Percentiles rank a stretch among this genome's conserved stretches.
These are phyloP conservation scores for Augochlorella aurata DNA, from an alignment of 2,888 invertebrate species.

Conservation along the genomic window DNA sequence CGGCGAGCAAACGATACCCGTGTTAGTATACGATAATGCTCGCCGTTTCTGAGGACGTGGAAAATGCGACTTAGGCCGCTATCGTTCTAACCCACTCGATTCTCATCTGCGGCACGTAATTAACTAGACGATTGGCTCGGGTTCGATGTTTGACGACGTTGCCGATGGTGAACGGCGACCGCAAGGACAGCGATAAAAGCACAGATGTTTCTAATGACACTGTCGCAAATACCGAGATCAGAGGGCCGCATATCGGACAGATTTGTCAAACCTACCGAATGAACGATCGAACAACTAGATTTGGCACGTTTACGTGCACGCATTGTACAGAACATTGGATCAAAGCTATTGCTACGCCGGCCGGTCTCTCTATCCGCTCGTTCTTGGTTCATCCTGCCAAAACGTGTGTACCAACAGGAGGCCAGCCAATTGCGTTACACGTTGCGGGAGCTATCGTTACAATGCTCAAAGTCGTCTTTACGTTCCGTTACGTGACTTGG, in stretches of 20 bases:
- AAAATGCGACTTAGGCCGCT: too few species aligned
- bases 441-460: conserved; percentile 61
- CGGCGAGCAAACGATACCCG: too few species aligned
- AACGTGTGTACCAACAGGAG: conserved; percentile 60
- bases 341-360: conserved; percentile 59
- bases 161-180: not conserved
- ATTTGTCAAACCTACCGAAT: conserved; percentile 57
- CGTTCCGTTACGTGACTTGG: conserved; percentile 65
- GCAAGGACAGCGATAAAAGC: conserved; percentile 25
- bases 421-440: conserved; percentile 62
- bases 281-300: conserved; percentile 65
- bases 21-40: too few species aligned
- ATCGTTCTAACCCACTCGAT: not conserved
- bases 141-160: not conserved
- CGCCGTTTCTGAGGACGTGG: too few species aligned
- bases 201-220: conserved; percentile 33
- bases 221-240: conserved; percentile 21
- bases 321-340: conserved; percentile 61
- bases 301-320: conserved; percentile 65
- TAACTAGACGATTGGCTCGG: not conserved
- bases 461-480: conserved; percentile 67
- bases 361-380: conserved; percentile 50
- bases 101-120: not conserved
- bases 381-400: conserved; percentile 62
- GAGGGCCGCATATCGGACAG: conserved; percentile 30